phyloP scores from a whole-genome alignment of 2,113 vertebrate species.

The Podiceps cristatus region DNA sequence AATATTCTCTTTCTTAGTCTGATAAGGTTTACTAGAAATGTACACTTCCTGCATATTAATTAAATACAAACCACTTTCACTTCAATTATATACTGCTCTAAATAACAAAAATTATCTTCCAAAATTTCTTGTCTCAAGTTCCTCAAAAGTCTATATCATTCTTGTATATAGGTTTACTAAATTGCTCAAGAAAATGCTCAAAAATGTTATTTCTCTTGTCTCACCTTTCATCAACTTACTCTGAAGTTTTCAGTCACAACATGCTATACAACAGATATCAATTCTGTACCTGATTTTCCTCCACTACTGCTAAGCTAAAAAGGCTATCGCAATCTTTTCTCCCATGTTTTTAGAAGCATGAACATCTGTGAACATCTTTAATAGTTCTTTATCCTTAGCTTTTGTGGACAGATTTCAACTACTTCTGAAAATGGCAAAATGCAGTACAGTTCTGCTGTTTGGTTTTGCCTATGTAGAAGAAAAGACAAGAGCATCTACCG shows the following conservation, averaged over 20 bases:
- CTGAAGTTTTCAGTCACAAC: background rate
- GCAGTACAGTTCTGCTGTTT: background rate
- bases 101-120: background rate
- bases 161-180: background rate
- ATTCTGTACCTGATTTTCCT: background rate
- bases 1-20: background rate
- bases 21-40: background rate
- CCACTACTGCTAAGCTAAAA: background rate
- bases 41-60: background rate
- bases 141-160: background rate
- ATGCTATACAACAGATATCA: background rate
- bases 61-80: background rate
- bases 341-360: background rate
- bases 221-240: background rate
- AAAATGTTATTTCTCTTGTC: background rate
- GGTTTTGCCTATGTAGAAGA: background rate
- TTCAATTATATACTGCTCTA: background rate
- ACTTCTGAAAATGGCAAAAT: background rate
- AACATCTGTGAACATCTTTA: background rate
- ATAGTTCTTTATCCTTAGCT: background rate
- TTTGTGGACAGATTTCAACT: background rate
- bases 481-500: background rate
- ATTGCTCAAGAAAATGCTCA: background rate
- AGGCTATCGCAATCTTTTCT: background rate
- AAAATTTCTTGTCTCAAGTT: background rate